These are phyloP conservation scores for Orchestes rusci DNA, from an alignment of 2,888 invertebrate species.

Conservation along the genomic window DNA sequence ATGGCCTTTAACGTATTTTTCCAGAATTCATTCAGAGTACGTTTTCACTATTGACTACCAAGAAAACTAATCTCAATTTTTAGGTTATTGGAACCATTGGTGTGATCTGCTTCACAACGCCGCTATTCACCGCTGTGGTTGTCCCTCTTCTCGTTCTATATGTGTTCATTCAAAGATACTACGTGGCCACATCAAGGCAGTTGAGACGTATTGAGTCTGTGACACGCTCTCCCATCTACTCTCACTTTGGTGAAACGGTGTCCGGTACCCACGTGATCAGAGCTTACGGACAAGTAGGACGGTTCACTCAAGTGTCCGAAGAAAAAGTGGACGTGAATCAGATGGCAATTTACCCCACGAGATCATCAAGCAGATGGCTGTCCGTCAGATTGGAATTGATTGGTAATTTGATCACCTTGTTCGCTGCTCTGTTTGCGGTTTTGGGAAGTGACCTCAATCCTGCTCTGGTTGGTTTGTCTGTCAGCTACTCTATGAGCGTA, in stretches of 20 bases:
- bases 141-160: slow-evolving; percentile 73
- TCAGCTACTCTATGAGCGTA: slow-evolving; percentile 80
- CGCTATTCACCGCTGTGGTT: slow-evolving; percentile 69
- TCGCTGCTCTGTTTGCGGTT: slow-evolving; percentile 88
- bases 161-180: slow-evolving; percentile 86
- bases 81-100: slow-evolving; percentile 63
- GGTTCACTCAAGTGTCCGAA: slow-evolving; percentile 81
- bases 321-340: slow-evolving; percentile 86
- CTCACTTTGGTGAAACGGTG: slow-evolving; percentile 92
- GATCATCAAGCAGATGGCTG: slow-evolving; percentile 91
- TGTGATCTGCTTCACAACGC: slow-evolving; percentile 81
- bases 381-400: slow-evolving; percentile 92
- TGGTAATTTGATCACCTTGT: slow-evolving; percentile 91
- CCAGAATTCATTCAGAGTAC: slow-evolving; percentile 20
- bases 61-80: background rate
- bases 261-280: slow-evolving; percentile 78
- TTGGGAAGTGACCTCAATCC: slow-evolving; percentile 59
- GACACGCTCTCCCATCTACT: slow-evolving; percentile 46
- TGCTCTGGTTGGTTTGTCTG: slow-evolving; percentile 80
- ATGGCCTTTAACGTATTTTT: slow-evolving; percentile 34
- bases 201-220: slow-evolving; percentile 89
- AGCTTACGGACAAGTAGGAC: slow-evolving; percentile 68
- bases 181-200: slow-evolving; percentile 88
- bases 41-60: background rate
- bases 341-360: slow-evolving; percentile 83